Evolutionary conservation across 2,797 vertebrate species (phyloP).

Genomic region (Oreochromis grahami): DNA sequence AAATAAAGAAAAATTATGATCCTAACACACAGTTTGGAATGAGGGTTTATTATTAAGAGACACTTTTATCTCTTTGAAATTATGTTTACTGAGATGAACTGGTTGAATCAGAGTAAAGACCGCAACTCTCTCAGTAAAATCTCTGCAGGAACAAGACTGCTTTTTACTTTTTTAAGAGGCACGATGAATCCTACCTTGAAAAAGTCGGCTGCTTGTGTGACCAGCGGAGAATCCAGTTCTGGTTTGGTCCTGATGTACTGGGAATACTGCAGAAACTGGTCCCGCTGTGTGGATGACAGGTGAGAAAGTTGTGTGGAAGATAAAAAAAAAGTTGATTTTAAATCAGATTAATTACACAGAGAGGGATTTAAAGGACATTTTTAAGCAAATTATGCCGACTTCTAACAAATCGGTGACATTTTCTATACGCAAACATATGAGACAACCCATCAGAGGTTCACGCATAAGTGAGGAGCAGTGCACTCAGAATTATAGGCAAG

Average conservation of each 20-base stretch:
- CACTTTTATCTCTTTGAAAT: not conserved
- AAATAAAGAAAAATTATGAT: not conserved
- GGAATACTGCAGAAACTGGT: slow-evolving; percentile 86
- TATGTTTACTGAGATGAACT: not conserved
- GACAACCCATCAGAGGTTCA: not conserved
- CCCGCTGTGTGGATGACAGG: slow-evolving; percentile 67
- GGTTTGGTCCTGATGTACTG: slow-evolving; percentile 84
- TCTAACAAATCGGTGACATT: not conserved
- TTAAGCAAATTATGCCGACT: not conserved
- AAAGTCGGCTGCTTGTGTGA: slow-evolving; percentile 75
- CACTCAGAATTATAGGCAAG: too few species aligned
- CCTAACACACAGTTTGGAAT: not conserved
- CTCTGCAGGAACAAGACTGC: not conserved
- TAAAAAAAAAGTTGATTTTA: accelerated
- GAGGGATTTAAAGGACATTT: not conserved
- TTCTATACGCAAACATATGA: not conserved
- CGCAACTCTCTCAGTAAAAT: not conserved
- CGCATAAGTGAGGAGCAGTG: not conserved
- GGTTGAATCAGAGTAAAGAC: not conserved
- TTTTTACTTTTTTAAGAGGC: not conserved
- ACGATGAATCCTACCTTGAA: slow-evolving; percentile 77
- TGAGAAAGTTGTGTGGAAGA: not conserved
- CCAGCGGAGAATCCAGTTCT: slow-evolving; percentile 78
- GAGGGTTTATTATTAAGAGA: not conserved
- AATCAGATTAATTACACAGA: not conserved